phyloP scores from a whole-genome alignment of 2,888 invertebrate genomes.

The Stomorhina lunata region DNA sequence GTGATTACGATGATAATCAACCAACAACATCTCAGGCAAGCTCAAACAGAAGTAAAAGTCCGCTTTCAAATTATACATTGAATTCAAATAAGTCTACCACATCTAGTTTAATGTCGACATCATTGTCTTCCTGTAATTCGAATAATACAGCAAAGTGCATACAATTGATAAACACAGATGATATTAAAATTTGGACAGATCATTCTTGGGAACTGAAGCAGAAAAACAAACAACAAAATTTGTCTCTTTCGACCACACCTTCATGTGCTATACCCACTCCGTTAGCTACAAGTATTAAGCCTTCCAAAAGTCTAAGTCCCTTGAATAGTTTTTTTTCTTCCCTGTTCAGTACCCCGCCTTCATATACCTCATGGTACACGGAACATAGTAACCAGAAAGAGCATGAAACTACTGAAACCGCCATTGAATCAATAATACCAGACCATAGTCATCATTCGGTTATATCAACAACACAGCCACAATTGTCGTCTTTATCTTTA shows the following conservation, averaged over 20 bases:
- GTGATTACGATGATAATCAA: conserved; percentile 60
- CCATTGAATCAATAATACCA: conserved; percentile 56
- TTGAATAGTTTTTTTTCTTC: conserved; percentile 73
- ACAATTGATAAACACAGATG: conserved; percentile 78
- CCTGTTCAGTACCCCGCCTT: conserved; percentile 74
- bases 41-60: conserved; percentile 52
- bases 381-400: conserved; percentile 28
- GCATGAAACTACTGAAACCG: conserved; percentile 42
- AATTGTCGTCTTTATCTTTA: conserved; percentile 28
- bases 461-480: conserved; percentile 34
- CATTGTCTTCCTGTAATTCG: conserved; percentile 51
- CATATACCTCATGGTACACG: conserved; percentile 73
- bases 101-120: conserved; percentile 58
- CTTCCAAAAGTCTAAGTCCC: conserved; percentile 70
- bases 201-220: conserved; percentile 67
- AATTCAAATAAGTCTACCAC: conserved; percentile 67
- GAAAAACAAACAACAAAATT: conserved; percentile 34
- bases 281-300: conserved; percentile 24
- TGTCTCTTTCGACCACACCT: conserved; percentile 30
- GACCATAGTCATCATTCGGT: conserved; percentile 25
- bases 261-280: conserved; percentile 40
- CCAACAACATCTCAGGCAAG: conserved; percentile 61
- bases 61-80: conserved; percentile 59
- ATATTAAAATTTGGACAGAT: conserved; percentile 80
- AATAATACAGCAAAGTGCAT: conserved; percentile 67